Base-by-base conservation (phyloP, 2,113 vertebrate genomes). In the Corydoras sp. region DNA sequence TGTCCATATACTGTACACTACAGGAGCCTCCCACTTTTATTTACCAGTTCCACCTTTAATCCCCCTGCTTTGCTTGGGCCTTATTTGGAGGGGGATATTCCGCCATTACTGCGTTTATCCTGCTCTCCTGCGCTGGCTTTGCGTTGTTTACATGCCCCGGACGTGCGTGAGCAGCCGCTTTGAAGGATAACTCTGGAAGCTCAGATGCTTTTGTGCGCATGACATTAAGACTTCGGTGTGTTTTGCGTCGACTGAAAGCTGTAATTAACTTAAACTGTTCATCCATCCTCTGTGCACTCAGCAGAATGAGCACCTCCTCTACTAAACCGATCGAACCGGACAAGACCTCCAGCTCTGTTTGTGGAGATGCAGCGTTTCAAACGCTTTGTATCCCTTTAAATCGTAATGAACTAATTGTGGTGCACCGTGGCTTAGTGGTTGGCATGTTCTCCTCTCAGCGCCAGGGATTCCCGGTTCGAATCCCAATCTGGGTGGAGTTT, bases 1-100 rank as follows among this genome's bases (percentile, higher is more conserved):
- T 87, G 85, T 73, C 77, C 59, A 48, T 65, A 72, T 82, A 82
- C 70, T n/a, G n/a, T n/a, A n/a, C n/a, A 67, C 12, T 58, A 82
- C 77, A 71, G 68, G 78, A 75, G 71, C 72, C 54, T 67, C 58
- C 71, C 62, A 65, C 76, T 68, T 65, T 64, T 13, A 58, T 75
- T 68, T 48, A 10, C 30, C 15, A 68, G 59, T 55, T 65, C 51
- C 68, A 29, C 30, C 68, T 69, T 81, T 73, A 77, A 68, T 73
- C 59, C 51, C 10, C 18, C 32, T 4, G 32, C 32, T 55, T 55
- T 69, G 31, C 69, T 64, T 77, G 66, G 73, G 83, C 24, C 12
- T 53, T 53, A 11, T 81, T 72, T 62, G 71, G 31, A 15, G 32
- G 9, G 30, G 24, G 43, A 64, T 64, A 59, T 65, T 63, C 35